Evolutionary conservation across 1,140 invertebrate species (phyloP), one percentile per base, ranked within the genome.

Genomic region (Akabosia matsudoensis): DNA sequence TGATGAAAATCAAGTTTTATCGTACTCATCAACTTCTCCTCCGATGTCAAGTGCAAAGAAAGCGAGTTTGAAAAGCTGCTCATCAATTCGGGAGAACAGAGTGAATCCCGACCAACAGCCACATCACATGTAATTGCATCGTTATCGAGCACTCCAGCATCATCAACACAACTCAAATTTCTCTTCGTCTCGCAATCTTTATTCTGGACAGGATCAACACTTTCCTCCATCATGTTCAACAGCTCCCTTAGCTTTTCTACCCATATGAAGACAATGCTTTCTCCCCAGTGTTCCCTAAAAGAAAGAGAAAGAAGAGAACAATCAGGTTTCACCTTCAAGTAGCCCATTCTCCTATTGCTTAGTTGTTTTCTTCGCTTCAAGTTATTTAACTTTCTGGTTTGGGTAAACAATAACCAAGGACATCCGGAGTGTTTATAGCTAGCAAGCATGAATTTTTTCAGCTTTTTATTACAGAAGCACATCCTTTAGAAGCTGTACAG

Each of bases 231-330:
- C n/a, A n/a, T n/a, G 3, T 79, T 84, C 28, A 91, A 82, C 79
- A 89, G 86, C 84, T 92, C 90, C 82, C 91, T 85, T 67, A 92
- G 86, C 83, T 88, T 89, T 84, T 93, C 91, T 33, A 92, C 89
- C 91, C 91, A 93, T 81, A 92, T 86, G 83, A 88, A 93, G 45
- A 93, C 85, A 24, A 94, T 86, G 79, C 88, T 89, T 85, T 91
- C 88, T 52, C 92, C 92, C 74, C 89, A 82, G 85, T 90, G 89
- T 79, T 89, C 88, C 83, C 91, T 92, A 82, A 54, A 86, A 86
- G 82, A 82, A 73, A 82, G 81, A 82, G 80, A 76, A 74, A 56
- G 7, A 18, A 45, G 7, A 45, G 37, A 7, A 45, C 7, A 45
- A 45, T 7, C 18, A 45, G 7, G 7, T 45, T 45, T 45, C 18